Evolutionary conservation across 2,113 vertebrate genomes (phyloP), one percentile per base, ranked within the genome.

Genomic region (Varanus salvator): DNA sequence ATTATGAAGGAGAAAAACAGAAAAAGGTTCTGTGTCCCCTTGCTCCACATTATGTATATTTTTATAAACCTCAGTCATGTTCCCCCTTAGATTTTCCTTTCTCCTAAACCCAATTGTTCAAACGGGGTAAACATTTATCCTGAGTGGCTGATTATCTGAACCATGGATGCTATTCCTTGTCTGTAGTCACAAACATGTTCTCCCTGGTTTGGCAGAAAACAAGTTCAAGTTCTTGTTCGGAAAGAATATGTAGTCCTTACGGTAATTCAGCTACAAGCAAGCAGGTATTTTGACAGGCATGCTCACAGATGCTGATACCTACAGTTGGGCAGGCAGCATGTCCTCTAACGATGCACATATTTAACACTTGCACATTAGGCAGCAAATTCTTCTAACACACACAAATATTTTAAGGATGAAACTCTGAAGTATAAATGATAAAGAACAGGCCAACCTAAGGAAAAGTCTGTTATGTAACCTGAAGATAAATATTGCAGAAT

Each of bases 401-500:
- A 25, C 0, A 50, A 66, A 82, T 86, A 81, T 15, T 54, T 80
- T 77, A 90, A 87, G 77, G 69, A 85, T 34, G 38, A 77, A 71
- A 23, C 31, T 69, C 80, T 89, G 77, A 85, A 90, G 86, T 77
- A 2, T 14, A n/a, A 87, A 29, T 52, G 82, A 48, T 31, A 78
- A 89, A 91, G 87, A n/a, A 7, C 54, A 85, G 87, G 34, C n/a
- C 57, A 78, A 85, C 11, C 64, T 89, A 64, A 25, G 71, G 17
- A 44, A 88, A 57, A 86, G 84, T 60, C 83, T 1, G 0, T 31
- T 88, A 23, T 83, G 19, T 44, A 86, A 0, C 0, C 50, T 31
- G 90, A 93, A 93, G 60, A 80, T 87, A 86, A 57, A 82, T 6
- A 94, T 17, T 38, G 54, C 66, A 80, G 72, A 93, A 93, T 69